Evolutionary conservation across 2,113 vertebrate species (phyloP).

Genomic region (Pachycephala philippinensis): DNA sequence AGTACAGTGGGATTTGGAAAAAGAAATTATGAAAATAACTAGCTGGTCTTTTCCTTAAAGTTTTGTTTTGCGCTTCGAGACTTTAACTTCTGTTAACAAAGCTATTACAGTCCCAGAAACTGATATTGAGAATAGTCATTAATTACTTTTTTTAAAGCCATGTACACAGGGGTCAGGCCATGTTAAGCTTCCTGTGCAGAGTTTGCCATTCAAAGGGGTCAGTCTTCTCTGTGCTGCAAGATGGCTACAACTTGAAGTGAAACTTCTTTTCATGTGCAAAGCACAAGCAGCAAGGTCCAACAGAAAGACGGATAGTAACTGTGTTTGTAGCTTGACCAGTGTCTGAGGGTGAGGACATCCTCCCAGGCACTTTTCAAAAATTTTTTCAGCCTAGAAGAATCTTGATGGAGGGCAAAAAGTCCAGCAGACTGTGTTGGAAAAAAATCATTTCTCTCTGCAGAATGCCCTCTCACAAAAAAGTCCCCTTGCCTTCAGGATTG

Average conservation of each 20-base stretch:
- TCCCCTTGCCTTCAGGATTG: accelerated
- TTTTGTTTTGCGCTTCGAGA: not conserved
- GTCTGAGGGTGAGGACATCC: not conserved
- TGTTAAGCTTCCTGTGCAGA: not conserved
- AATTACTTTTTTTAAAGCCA: not conserved
- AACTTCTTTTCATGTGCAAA: not conserved
- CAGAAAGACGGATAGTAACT: not conserved
- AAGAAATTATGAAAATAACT: not conserved
- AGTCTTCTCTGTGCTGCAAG: not conserved
- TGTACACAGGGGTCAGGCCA: not conserved
- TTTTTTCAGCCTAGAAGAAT: not conserved
- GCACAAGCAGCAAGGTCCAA: not conserved
- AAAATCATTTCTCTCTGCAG: not conserved
- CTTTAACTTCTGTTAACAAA: not conserved
- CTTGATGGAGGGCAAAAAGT: not conserved
- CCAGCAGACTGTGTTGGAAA: not conserved
- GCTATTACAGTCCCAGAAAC: not conserved
- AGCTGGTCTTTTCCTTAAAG: not conserved
- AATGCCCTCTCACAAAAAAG: not conserved
- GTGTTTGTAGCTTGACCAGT: not conserved
- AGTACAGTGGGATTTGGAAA: not conserved
- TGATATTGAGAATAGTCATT: not conserved
- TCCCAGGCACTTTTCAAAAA: not conserved
- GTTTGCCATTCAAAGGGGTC: not conserved
- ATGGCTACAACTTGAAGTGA: not conserved